phyloP scores from a whole-genome alignment of 2,797 vertebrate species.

The Cryptoblepharus egeriae region DNA sequence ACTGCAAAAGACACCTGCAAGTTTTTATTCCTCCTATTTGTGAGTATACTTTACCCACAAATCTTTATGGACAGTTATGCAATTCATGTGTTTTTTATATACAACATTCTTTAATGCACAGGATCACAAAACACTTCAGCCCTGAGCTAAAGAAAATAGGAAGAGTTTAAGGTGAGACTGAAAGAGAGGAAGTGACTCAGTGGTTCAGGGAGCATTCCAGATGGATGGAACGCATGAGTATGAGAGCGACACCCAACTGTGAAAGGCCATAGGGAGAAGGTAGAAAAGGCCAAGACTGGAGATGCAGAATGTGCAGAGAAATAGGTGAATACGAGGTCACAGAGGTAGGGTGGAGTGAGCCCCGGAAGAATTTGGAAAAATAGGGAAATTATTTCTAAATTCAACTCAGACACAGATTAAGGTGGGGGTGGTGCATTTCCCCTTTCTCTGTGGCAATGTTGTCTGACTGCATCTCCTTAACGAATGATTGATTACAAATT shows the following conservation, averaged over 20 bases:
- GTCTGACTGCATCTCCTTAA: not conserved
- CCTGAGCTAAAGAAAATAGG: conserved; percentile 54
- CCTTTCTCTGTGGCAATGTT: not conserved
- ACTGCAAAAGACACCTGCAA: conserved; percentile 55
- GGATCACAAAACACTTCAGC: conserved; percentile 49
- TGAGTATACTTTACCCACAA: conserved; percentile 52
- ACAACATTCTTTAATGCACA: conserved; percentile 28
- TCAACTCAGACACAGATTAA: conserved; percentile 25
- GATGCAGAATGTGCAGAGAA: conserved; percentile 13
- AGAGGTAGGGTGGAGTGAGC: conserved; percentile 18
- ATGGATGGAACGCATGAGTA: conserved; percentile 33
- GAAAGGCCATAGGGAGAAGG: not conserved
- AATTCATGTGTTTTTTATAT: conserved; percentile 49
- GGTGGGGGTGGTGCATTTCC: not conserved
- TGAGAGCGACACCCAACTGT: conserved; percentile 48
- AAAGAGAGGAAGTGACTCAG: conserved; percentile 52
- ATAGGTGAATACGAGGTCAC: conserved; percentile 26
- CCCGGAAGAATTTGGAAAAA: conserved; percentile 12
- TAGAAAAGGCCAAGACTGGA: conserved; percentile 28
- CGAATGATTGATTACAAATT: conserved; percentile 13
- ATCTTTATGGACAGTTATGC: conserved; percentile 51
- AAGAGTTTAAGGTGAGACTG: conserved; percentile 42
- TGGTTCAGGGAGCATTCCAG: conserved; percentile 42
- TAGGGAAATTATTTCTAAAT: not conserved
- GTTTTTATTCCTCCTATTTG: conserved; percentile 45